Conservation (phyloP, 2,113 vertebrate genomes). For the Microtus montanus region DNA sequence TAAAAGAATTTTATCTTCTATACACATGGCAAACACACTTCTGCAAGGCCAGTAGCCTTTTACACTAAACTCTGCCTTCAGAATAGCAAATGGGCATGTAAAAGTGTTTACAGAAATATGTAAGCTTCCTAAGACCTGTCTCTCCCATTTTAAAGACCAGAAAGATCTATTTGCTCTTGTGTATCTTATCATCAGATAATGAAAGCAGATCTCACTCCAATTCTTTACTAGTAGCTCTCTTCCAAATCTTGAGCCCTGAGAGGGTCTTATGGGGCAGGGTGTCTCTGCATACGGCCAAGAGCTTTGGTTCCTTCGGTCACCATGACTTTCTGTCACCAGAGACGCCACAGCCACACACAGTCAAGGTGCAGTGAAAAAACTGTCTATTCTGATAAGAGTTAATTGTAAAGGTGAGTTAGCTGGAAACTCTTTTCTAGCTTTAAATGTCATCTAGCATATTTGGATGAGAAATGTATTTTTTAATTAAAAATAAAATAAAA, state of each 20-base stretch:
- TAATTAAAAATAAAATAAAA: conserved; percentile 84
- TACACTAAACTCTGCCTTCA: background rate
- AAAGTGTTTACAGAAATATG: conserved; percentile 30
- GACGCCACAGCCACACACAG: background rate
- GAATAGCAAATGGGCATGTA: background rate
- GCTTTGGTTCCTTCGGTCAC: too few relatives aligned
- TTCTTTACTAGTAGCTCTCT: background rate
- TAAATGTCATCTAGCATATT: conserved; percentile 82
- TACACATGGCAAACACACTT: conserved; percentile 12
- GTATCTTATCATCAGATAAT: conserved; percentile 51
- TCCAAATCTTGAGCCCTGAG: background rate
- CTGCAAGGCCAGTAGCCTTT: conserved; percentile 23
- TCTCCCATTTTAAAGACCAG: background rate
- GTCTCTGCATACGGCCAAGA: background rate
- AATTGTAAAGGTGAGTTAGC: conserved; percentile 82
- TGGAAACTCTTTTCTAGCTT: conserved; percentile 78
- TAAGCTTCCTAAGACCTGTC: background rate
- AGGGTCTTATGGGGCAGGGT: background rate
- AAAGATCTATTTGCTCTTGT: conserved; percentile 43
- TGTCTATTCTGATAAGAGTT: conserved; percentile 74
- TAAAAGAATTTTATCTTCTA: conserved; percentile 31
- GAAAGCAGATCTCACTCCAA: conserved; percentile 34
- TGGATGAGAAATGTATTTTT: conserved; percentile 80
- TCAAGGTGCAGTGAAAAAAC: background rate
- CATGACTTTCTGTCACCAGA: background rate